Base-by-base conservation (phyloP, 2,888 invertebrate species). In the Notodonta dromedarius region DNA sequence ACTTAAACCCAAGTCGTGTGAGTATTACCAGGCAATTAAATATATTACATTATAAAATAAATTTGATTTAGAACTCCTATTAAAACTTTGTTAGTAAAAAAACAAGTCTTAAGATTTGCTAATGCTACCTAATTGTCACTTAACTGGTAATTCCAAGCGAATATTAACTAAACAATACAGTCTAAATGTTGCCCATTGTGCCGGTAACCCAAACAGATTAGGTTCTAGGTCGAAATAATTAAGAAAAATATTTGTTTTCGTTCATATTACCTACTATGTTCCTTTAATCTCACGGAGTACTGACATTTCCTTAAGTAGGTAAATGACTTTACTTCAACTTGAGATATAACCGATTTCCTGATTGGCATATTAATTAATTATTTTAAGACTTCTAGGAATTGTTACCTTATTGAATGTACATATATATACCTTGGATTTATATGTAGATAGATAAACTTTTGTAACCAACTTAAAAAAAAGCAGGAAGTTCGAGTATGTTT, bases 271-370 rank as follows among this genome's bases (percentile, higher is more conserved):
- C 9, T 7, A 8, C n/a, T 9, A 8, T n/a, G 13, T 11, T 46
- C 7, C n/a, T 5, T n/a, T n/a, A 35, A 35, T 46, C 46, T 46
- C 46, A 46, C 13, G 13, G 44, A n/a, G 46, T 6, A 4, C 16
- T 50, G 50, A 9, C 50, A 16, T 50, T 50, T 16, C 50, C 50
- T 50, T 50, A 50, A 16, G 50, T 50, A 50, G 5, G 50, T 50
- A 16, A 50, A 50, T 11, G 16, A 50, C 9, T 14, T 50, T 50
- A 11, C 14, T 8, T 50, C 50, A 16, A 9, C 16, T 50, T 16
- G 16, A 50, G 50, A 8, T 50, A n/a, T 16, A 8, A 16, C 16
- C 16, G 11, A 16, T 50, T 50, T 50, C 50, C 16, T 50, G 16
- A 16, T 50, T 50, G 16, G 42, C 12, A 11, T 12, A 11, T 42